Percentiles rank a stretch among this genome's conserved stretches.
Evolutionary conservation across 2,888 invertebrate genomes (phyloP).

Genomic region (Mechanitis messenoides): DNA sequence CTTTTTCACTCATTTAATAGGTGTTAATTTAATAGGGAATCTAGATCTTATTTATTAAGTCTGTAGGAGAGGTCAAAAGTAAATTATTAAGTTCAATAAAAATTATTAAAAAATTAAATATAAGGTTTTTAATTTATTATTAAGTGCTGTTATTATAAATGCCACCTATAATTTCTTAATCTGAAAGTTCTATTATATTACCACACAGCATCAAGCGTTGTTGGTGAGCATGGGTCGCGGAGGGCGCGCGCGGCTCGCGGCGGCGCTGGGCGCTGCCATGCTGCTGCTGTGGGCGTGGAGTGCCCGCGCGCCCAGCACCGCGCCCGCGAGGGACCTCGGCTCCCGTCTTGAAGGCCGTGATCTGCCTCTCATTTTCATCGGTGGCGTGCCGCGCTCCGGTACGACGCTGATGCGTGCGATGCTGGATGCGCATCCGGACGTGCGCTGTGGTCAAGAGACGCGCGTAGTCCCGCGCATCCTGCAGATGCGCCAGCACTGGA

Average conservation of each 20-base stretch:
- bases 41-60: no score
- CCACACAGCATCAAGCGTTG: slow-evolving; percentile 36
- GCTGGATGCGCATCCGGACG: slow-evolving; percentile 98
- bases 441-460: slow-evolving; percentile 98
- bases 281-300: slow-evolving; percentile 14
- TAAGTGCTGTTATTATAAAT: no score
- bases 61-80: no score
- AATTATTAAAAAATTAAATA: no score
- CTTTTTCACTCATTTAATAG: no score
- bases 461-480: slow-evolving; percentile 97
- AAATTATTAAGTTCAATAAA: no score
- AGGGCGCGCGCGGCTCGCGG: slow-evolving; percentile 34
- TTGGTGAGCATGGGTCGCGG: slow-evolving; percentile 43
- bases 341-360: slow-evolving; percentile 80
- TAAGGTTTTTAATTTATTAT: no score
- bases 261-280: slow-evolving; percentile 24
- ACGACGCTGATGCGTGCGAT: slow-evolving; percentile 98
- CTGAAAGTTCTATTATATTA: slow-evolving; percentile 11
- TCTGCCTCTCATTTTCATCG: slow-evolving; percentile 97
- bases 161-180: no score
- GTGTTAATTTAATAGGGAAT: no score
- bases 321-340: slow-evolving; percentile 17
- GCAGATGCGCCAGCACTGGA: slow-evolving; percentile 96
- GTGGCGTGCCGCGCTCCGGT: slow-evolving; percentile 97
- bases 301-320: slow-evolving; percentile 3